A percentile compares a stretch with the other conserved stretches of the same genome.
phyloP scores from a whole-genome alignment of 1,140 invertebrate species.

The Drosophila chauvacae region DNA sequence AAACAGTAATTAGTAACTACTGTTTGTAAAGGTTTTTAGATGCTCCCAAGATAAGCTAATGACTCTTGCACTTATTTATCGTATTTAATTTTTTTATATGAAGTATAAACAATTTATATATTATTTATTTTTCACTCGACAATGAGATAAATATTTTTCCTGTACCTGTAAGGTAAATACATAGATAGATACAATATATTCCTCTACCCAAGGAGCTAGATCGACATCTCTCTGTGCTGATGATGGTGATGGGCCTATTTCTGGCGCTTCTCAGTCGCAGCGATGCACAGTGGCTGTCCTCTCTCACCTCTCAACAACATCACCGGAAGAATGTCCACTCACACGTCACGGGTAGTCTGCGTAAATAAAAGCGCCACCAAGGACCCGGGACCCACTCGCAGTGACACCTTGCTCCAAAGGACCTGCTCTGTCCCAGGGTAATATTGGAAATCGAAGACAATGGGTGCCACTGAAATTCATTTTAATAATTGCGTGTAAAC shows the following conservation, averaged over 20 bases:
- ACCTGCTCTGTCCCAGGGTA: background rate
- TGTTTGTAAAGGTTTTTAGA: no score
- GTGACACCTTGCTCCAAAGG: slow-evolving; percentile 2
- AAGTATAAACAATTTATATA: background rate
- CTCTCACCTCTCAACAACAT: slow-evolving; percentile 13
- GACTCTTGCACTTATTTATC: no score
- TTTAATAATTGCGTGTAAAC: slow-evolving; percentile 69
- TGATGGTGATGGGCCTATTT: slow-evolving; percentile 30
- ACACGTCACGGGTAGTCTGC: slow-evolving; percentile 12
- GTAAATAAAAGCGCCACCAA: slow-evolving; percentile 16
- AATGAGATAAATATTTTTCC: background rate
- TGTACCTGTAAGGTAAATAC: background rate
- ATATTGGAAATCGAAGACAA: slow-evolving; percentile 65
- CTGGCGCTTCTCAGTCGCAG: slow-evolving; percentile 27
- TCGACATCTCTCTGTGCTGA: slow-evolving; percentile 6
- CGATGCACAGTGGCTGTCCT: slow-evolving; percentile 26
- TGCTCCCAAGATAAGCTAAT: no score
- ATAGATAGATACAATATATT: background rate
- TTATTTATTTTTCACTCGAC: background rate
- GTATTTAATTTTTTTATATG: no score
- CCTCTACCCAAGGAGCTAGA: background rate
- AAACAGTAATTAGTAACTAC: no score
- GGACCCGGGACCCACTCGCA: slow-evolving; percentile 12
- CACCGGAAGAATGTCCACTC: slow-evolving; percentile 18
- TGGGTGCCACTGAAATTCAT: slow-evolving; percentile 27